These are phyloP conservation scores for Phymastichus coffea DNA, from an alignment of 1,140 invertebrate species.

Conservation along the genomic window DNA sequence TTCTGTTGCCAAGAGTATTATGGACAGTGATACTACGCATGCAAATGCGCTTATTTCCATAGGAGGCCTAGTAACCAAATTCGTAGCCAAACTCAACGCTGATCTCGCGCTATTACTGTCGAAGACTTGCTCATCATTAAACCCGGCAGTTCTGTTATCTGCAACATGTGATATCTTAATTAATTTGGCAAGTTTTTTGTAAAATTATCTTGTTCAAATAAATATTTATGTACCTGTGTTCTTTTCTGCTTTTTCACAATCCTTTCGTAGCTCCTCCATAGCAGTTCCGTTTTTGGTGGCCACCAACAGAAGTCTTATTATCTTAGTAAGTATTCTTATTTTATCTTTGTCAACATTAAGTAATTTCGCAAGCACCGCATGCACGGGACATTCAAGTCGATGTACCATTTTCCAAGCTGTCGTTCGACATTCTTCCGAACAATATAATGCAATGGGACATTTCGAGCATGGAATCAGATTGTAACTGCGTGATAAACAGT, in stretches of 20 bases:
- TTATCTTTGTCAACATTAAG: conserved; percentile 54
- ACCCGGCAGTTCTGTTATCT: conserved; percentile 53
- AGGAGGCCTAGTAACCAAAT: conserved; percentile 45
- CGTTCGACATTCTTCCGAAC: conserved; percentile 59
- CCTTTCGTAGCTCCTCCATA: conserved; percentile 44
- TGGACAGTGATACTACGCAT: conserved; percentile 47
- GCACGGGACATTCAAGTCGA: conserved; percentile 62
- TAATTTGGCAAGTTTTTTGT: conserved; percentile 6
- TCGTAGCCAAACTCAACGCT: conserved; percentile 50
- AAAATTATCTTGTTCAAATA: neutral
- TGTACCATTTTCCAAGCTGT: conserved; percentile 61
- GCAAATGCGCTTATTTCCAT: conserved; percentile 51
- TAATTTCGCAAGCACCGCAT: conserved; percentile 49
- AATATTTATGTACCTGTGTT: conserved; percentile 42
- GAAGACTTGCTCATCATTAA: conserved; percentile 43
- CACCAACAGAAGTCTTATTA: conserved; percentile 50
- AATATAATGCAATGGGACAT: conserved; percentile 60
- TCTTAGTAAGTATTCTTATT: conserved; percentile 54
- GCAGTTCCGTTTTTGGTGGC: conserved; percentile 46
- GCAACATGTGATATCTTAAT: conserved; percentile 10
- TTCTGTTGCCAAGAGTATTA: conserved; percentile 50
- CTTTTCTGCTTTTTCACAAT: conserved; percentile 41
- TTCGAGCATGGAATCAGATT: conserved; percentile 59
- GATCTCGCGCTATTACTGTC: conserved; percentile 41
- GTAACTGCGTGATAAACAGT: conserved; percentile 70